Evolutionary conservation across 2,113 vertebrate genomes (phyloP), one percentile per base, ranked within the genome.

Genomic region (Leptocoma aspasia): DNA sequence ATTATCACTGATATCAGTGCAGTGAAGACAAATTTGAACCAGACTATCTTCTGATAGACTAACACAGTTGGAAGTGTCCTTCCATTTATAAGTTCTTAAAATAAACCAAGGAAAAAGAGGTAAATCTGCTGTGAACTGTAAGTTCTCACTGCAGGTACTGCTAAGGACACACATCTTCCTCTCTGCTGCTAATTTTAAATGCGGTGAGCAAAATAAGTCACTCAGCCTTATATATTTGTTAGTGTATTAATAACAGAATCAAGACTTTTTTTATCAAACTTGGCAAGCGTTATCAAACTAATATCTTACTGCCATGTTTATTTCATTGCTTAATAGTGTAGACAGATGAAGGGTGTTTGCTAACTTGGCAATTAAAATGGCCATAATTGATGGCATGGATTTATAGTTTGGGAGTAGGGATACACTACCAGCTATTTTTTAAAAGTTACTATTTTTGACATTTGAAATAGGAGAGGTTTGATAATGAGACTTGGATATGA

Each of bases 161-260:
- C 56, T 44, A 35, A 78, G 35, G 11, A 33, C 37, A 56, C 42
- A 68, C 41, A 64, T 49, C 35, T 69, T 76, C 69, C 33, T 52
- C 39, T 73, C 73, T 61, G 64, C 45, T 90, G 61, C 91, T 92
- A 84, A 82, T 89, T 96, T 85, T 90, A 92, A 88, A 49, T 54
- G 35, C 44, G 41, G 76, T 69, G 59, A 93, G 68, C 37, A 33
- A 80, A 87, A 45, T 75, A 80, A 56, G 60, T 76, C 13, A 24
- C 64, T 90, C 60, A 60, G 61, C 57, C 15, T 21, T 84, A 65
- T 45, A 2, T 61, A 28, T 82, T 72, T 83, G 41, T 90, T 91
- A 89, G 39, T 69, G 24, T 82, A 94, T 45, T 68, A 95, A 33
- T 27, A 69, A 39, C 24, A 85, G 27, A 83, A 61, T 49, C 37